Evolutionary conservation across 1,140 invertebrate genomes (phyloP).

Genomic region (Caenorhabditis remanei): DNA sequence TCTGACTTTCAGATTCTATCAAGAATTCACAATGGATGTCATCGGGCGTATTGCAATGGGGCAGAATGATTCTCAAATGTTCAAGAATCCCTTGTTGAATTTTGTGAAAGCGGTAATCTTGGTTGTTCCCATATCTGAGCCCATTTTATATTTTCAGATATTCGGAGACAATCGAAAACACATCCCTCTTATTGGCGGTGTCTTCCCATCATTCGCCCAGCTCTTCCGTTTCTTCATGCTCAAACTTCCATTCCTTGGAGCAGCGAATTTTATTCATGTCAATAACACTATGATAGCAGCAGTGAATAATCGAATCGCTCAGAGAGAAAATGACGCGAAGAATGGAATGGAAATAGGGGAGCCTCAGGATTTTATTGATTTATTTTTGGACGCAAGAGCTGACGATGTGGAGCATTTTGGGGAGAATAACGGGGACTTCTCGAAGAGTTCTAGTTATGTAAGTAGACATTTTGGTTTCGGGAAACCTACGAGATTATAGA

Average conservation of each 20-base stretch:
- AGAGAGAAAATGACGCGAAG: slow-evolving; percentile 21
- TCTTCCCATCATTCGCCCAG: not conserved
- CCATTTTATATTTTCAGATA: not conserved
- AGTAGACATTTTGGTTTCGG: not conserved
- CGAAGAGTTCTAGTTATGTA: not conserved
- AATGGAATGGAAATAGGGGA: slow-evolving; percentile 26
- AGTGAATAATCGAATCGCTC: slow-evolving; percentile 16
- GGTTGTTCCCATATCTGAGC: not conserved
- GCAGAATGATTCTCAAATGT: slow-evolving; percentile 56
- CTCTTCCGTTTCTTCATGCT: slow-evolving; percentile 3
- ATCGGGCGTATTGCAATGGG: slow-evolving; percentile 64
- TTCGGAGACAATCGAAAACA: not conserved
- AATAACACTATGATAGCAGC: not conserved
- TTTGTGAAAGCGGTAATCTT: not conserved
- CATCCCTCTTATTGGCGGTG: not conserved
- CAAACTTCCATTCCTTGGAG: slow-evolving; percentile 1
- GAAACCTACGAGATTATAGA: no score
- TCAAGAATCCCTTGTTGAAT: slow-evolving; percentile 52
- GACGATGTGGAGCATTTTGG: slow-evolving; percentile 60
- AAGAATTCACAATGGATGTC: slow-evolving; percentile 62
- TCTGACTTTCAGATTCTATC: slow-evolving; percentile 55
- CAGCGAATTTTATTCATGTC: not conserved
- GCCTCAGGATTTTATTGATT: slow-evolving; percentile 71
- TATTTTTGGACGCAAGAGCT: slow-evolving; percentile 69
- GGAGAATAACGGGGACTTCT: slow-evolving; percentile 46